phyloP scores from a whole-genome alignment of 2,113 vertebrate species.

The Hymenochirus boettgeri region DNA sequence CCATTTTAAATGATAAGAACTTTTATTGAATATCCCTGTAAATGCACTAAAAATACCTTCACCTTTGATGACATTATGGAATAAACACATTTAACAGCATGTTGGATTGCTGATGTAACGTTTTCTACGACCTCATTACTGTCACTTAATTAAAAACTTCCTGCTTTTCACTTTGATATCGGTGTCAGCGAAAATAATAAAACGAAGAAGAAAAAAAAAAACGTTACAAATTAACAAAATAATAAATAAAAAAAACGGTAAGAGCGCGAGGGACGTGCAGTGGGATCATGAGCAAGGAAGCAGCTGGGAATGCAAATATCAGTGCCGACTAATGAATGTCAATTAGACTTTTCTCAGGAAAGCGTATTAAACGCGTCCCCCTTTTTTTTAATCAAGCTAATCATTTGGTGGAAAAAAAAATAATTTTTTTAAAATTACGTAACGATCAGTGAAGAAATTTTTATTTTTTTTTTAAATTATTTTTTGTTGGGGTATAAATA shows the following conservation, averaged over 20 bases:
- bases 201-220: slow-evolving; percentile 33
- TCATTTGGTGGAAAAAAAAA: too few species aligned
- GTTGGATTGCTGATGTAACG: slow-evolving; percentile 81
- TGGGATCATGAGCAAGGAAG: slow-evolving; percentile 1
- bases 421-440: too few species aligned
- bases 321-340: slow-evolving; percentile 85
- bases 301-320: slow-evolving; percentile 76
- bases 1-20: too few species aligned
- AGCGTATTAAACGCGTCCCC: slow-evolving; percentile 87
- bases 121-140: slow-evolving; percentile 91
- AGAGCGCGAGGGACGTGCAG: slow-evolving; percentile 6
- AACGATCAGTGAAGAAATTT: too few species aligned
- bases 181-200: slow-evolving; percentile 64
- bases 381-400: too few species aligned
- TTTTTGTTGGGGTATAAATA: too few species aligned
- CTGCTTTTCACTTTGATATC: slow-evolving; percentile 90
- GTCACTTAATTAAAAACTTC: slow-evolving; percentile 91
- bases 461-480: too few species aligned
- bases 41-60: slow-evolving; percentile 75
- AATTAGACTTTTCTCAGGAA: slow-evolving; percentile 86
- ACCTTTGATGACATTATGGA: slow-evolving; percentile 85
- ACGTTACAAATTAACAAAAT: slow-evolving; percentile 81
- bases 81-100: slow-evolving; percentile 89
- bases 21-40: too few species aligned
- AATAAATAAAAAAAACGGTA: slow-evolving; percentile 49